Evolutionary conservation across 2,113 vertebrate species (phyloP), one percentile per base, ranked within the genome.

Genomic region (Hylia prasina): DNA sequence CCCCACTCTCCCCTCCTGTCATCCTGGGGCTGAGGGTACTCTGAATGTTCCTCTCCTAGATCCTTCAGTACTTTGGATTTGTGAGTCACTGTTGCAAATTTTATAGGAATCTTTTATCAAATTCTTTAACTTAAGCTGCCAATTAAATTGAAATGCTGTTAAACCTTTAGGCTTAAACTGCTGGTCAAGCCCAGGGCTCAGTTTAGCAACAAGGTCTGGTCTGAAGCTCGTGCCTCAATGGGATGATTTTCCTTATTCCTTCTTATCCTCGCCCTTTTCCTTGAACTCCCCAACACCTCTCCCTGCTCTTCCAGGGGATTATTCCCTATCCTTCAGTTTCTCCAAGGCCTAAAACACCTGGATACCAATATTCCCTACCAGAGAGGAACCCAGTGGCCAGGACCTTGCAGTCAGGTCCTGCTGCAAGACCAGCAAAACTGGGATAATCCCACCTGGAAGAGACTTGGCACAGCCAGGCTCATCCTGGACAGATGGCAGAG

Each of bases 401-500:
- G 63, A 58, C 18, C 21, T 30, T 8, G 18, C 4, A 69, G 12
- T 31, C 28, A 28, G 13, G 2, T 48, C 42, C 40, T 71, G 18
- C 31, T 63, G 11, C 28, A 71, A 83, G 23, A 37, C 44, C 33
- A 39, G 20, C 4, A 72, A 45, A 40, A 65, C 14, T 0, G 5
- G 40, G 37, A 56, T 23, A 73, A 70, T 31, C 47, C 45, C 70
- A 71, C 28, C 25, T 53, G 45, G 31, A 80, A 51, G 28, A 42
- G 44, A 4, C 13, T 48, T 70, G 1, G 3, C 15, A 25, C 8
- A 39, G 13, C 14, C 11, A 60, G 42, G 5, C 6, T 76, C 18
- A 25, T 4, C 13, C 35, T 11, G 30, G 68, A 19, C 9, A 50
- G 8, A 10, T 0, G 0, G 12, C 19, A 73, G 44, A 33, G 39